phyloP scores from a whole-genome alignment of 2,888 invertebrate species.

The Lymantria monacha region DNA sequence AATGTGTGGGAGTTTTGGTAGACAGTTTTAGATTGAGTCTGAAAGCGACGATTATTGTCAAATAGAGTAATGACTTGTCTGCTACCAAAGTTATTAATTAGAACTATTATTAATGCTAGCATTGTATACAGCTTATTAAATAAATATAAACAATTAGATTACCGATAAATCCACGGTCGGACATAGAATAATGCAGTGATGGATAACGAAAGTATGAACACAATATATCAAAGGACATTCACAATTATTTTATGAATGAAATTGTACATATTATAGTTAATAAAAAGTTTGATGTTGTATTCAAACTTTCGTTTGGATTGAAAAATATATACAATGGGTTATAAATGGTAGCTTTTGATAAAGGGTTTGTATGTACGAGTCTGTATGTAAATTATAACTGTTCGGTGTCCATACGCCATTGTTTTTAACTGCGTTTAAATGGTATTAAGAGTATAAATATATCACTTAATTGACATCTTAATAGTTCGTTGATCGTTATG shows the following conservation, averaged over 20 bases:
- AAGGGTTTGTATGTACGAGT: conserved; percentile 22
- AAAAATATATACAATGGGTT: conserved; percentile 8
- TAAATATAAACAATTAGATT: not conserved
- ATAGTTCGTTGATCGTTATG: too few species aligned
- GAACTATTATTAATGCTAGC: not conserved
- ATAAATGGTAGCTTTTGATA: conserved; percentile 43
- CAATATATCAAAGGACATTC: not conserved
- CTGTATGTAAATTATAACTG: not conserved
- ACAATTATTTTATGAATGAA: conserved; percentile 4
- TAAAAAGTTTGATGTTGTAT: conserved; percentile 1
- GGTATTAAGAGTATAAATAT: too few species aligned
- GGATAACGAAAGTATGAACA: conserved; percentile 14
- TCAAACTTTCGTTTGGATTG: conserved; percentile 12
- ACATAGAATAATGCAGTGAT: conserved; percentile 7
- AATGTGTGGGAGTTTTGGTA: too few species aligned
- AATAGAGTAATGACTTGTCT: not conserved
- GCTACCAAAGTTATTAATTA: not conserved
- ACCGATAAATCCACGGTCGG: conserved; percentile 26
- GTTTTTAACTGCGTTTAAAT: too few species aligned
- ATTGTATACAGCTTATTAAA: not conserved
- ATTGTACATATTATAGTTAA: conserved; percentile 18
- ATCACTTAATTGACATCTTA: too few species aligned
- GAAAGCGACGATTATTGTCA: not conserved
- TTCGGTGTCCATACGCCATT: not conserved
- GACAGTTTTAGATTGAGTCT: not conserved